Percentiles rank a stretch among this genome's conserved stretches.
These are phyloP conservation scores for Theocolax elegans DNA, from an alignment of 1,140 invertebrate species.

Conservation along the genomic window DNA sequence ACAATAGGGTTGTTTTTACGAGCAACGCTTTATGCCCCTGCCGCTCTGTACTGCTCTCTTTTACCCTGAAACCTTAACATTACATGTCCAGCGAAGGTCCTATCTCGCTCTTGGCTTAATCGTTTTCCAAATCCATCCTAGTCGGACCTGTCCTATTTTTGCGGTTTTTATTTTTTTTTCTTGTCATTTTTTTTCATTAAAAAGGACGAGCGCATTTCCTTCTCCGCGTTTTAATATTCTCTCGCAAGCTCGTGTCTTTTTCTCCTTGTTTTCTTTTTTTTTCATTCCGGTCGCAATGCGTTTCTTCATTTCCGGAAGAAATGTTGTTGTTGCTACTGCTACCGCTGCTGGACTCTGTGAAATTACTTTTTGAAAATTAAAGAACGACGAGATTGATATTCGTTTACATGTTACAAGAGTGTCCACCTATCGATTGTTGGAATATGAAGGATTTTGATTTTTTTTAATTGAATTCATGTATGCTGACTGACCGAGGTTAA, in stretches of 20 bases:
- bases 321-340: neutral
- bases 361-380: constrained; percentile 29
- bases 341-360: neutral
- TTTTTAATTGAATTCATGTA: too few relatives aligned
- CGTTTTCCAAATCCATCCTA: constrained; percentile 25
- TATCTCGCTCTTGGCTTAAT: constrained; percentile 12
- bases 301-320: neutral
- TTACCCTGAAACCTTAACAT: neutral
- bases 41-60: constrained; percentile 8
- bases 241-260: neutral
- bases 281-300: neutral
- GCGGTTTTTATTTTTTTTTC: neutral
- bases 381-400: too few relatives aligned
- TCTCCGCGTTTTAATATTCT: constrained; percentile 18
- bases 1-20: constrained; percentile 64
- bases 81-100: constrained; percentile 12
- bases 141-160: too few relatives aligned
- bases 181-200: constrained; percentile 4
- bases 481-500: too few relatives aligned
- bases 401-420: too few relatives aligned
- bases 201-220: neutral
- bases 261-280: neutral
- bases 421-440: too few relatives aligned
- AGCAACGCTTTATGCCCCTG: constrained; percentile 48
- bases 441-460: too few relatives aligned